Evolutionary conservation across 2,888 invertebrate species (phyloP).

Genomic region (Luffia ferchaultella): DNA sequence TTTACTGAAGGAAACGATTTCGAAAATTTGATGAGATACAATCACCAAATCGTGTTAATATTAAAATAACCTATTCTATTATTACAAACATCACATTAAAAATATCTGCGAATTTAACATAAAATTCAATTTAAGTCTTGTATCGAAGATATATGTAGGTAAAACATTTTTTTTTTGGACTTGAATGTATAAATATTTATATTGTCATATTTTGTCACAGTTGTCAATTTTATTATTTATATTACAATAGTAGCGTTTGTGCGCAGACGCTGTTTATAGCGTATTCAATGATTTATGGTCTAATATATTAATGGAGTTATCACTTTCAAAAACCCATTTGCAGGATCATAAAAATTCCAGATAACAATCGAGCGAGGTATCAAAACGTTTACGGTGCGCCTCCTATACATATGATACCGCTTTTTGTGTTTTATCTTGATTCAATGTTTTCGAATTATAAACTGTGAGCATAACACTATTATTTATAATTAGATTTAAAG

Average conservation of each 20-base stretch:
- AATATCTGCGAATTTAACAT: too few relatives aligned
- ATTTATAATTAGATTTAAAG: constrained; percentile 14
- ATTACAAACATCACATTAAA: too few relatives aligned
- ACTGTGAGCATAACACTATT: constrained; percentile 9
- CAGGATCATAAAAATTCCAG: constrained; percentile 45
- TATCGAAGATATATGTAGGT: too few relatives aligned
- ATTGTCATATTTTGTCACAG: too few relatives aligned
- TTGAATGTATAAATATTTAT: too few relatives aligned
- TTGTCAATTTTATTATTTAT: too few relatives aligned
- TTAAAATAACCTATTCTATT: too few relatives aligned
- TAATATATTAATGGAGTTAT: constrained; percentile 37
- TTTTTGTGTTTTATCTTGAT: constrained; percentile 45
- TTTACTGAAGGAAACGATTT: too few relatives aligned
- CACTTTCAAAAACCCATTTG: constrained; percentile 53
- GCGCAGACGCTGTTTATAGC: neutral
- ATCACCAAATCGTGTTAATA: too few relatives aligned
- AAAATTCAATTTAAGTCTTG: too few relatives aligned
- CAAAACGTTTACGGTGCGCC: constrained; percentile 46
- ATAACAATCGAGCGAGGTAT: constrained; percentile 48
- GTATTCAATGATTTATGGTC: constrained; percentile 25
- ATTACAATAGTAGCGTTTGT: neutral
- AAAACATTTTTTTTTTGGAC: too few relatives aligned
- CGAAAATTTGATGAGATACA: too few relatives aligned
- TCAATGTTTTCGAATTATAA: neutral
- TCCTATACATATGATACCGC: constrained; percentile 41